These are phyloP conservation scores for Cheumatopsyche charites DNA, from an alignment of 1,140 invertebrate genomes.

Conservation along the genomic window DNA sequence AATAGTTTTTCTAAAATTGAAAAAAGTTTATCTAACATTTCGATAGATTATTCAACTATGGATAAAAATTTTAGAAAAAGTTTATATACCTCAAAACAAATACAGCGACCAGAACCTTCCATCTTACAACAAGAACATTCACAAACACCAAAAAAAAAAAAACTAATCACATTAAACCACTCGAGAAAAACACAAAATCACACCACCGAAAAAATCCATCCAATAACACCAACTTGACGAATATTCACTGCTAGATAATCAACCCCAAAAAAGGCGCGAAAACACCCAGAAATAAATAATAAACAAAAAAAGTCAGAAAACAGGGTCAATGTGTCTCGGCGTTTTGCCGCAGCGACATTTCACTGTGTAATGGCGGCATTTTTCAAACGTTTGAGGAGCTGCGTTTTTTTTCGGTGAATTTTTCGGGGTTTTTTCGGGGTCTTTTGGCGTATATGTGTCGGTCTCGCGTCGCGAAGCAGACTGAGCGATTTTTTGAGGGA, in stretches of 20 bases:
- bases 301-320: slow-evolving; percentile 3
- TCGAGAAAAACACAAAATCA: too few species aligned
- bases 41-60: too few species aligned
- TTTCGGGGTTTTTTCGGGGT: neutral
- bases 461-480: slow-evolving; percentile 7
- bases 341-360: slow-evolving; percentile 20
- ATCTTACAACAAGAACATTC: neutral
- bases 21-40: too few species aligned
- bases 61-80: too few species aligned
- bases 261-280: too few species aligned
- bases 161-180: neutral
- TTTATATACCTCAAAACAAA: slow-evolving; percentile 29
- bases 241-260: too few species aligned
- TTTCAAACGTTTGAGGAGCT: neutral
- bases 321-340: slow-evolving; percentile 18
- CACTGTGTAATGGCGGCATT: slow-evolving; percentile 6
- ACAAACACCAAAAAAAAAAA: neutral
- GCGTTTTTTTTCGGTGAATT: too few species aligned
- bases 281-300: slow-evolving; percentile 12
- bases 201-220: too few species aligned
- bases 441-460: neutral
- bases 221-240: too few species aligned
- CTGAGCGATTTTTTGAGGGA: slow-evolving; percentile 20
- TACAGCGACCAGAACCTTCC: slow-evolving; percentile 18
- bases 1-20: too few species aligned